A percentile compares a stretch with the other conserved stretches of the same genome.
Evolutionary conservation across 2,797 vertebrate genomes (phyloP).

Genomic region (Gorsachius magnificus): DNA sequence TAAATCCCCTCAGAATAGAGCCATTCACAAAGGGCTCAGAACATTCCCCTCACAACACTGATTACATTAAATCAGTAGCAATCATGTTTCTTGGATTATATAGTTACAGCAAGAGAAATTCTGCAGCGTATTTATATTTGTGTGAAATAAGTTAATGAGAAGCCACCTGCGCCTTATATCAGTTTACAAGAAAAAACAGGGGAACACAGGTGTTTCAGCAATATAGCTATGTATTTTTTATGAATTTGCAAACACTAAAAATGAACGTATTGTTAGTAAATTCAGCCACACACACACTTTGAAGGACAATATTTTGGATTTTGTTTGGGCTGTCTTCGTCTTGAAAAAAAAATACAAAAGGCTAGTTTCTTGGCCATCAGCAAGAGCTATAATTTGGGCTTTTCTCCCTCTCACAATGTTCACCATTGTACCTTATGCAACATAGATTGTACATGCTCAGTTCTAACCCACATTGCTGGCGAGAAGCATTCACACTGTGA

Average conservation of each 20-base stretch:
- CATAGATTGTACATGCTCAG: conserved; percentile 68
- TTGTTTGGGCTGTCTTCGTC: background rate
- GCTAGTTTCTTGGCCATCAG: conserved; percentile 52
- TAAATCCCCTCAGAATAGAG: conserved; percentile 65
- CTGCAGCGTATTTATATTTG: conserved; percentile 70
- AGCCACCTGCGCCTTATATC: conserved; percentile 67
- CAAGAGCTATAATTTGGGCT: conserved; percentile 64
- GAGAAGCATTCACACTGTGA: conserved; percentile 79
- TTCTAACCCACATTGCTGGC: conserved; percentile 58
- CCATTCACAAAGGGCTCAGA: conserved; percentile 57
- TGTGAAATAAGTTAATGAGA: conserved; percentile 73
- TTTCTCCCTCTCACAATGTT: conserved; percentile 69
- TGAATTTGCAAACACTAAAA: conserved; percentile 60
- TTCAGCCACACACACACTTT: background rate
- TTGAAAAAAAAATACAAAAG: background rate
- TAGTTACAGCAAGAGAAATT: conserved; percentile 59
- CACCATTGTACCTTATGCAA: conserved; percentile 71
- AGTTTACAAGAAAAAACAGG: conserved; percentile 35
- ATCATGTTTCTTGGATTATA: conserved; percentile 67
- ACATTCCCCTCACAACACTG: conserved; percentile 51
- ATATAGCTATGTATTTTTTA: conserved; percentile 3
- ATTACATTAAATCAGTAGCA: conserved; percentile 68
- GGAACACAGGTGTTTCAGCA: conserved; percentile 68
- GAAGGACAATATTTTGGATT: conserved; percentile 29
- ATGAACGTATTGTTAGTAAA: conserved; percentile 51